Evolutionary conservation across 1,140 invertebrate species (phyloP).

Genomic region (Lanistes nyassanus): DNA sequence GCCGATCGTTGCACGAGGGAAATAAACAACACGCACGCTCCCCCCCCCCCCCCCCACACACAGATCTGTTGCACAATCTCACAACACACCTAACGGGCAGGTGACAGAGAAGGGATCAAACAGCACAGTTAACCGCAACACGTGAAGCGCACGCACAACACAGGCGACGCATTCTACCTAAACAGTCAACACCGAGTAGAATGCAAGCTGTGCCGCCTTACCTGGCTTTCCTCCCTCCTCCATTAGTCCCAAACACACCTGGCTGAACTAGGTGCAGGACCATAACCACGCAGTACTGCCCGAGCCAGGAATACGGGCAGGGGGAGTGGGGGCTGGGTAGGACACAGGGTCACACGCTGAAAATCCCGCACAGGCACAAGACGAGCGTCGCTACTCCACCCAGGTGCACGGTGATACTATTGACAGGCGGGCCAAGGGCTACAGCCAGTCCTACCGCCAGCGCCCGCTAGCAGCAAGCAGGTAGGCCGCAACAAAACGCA

Average conservation of each 20-base stretch:
- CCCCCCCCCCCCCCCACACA: not conserved
- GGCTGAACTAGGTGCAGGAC: not conserved
- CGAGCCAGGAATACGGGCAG: not conserved
- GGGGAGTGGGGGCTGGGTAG: not conserved
- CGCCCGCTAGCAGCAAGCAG: too few relatives aligned
- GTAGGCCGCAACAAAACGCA: too few relatives aligned
- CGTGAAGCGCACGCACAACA: not conserved
- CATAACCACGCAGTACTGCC: not conserved
- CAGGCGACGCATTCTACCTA: not conserved
- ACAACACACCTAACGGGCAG: not conserved
- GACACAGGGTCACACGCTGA: not conserved
- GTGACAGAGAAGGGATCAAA: not conserved
- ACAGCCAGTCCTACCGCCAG: too few relatives aligned
- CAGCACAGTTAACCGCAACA: not conserved
- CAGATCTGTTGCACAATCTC: not conserved
- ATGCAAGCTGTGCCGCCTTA: not conserved
- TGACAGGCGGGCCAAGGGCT: too few relatives aligned
- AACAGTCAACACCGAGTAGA: not conserved
- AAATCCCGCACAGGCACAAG: too few relatives aligned
- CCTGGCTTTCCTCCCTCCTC: not conserved
- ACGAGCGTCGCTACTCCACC: too few relatives aligned
- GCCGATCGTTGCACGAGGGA: too few relatives aligned
- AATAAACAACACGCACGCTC: too few relatives aligned
- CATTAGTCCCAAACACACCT: conserved; percentile 4
- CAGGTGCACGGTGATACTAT: too few relatives aligned